A percentile compares a stretch with the other conserved stretches of the same genome.
Evolutionary conservation across 2,113 vertebrate genomes (phyloP).

Genomic region (Fregetta grallaria): DNA sequence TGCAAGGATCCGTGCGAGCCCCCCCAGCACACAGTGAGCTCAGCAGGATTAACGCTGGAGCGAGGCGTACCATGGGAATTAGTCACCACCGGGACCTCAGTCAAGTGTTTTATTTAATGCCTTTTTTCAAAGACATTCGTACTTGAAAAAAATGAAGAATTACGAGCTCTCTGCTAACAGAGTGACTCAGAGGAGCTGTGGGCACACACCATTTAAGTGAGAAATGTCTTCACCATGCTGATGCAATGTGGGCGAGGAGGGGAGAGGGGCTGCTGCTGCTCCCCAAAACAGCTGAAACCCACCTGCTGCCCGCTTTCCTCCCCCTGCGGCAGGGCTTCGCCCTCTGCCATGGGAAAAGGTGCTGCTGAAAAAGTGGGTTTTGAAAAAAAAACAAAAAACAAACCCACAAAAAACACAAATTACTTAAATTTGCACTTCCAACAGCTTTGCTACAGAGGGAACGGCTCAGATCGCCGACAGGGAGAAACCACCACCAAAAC

Average conservation of each 20-base stretch:
- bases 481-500: background rate
- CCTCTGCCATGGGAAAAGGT: background rate
- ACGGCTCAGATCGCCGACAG: rapidly evolving
- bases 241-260: background rate
- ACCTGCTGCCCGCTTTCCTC: rapidly evolving
- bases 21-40: background rate
- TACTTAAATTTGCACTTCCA: background rate
- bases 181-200: constrained; percentile 14
- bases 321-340: background rate
- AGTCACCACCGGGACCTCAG: background rate
- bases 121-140: background rate
- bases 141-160: background rate
- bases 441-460: background rate
- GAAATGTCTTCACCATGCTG: background rate
- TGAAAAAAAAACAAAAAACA: background rate
- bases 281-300: background rate
- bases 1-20: background rate
- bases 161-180: background rate
- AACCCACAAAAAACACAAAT: background rate
- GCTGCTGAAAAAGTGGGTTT: background rate
- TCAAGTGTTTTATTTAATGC: constrained; percentile 18
- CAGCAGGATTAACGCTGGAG: background rate
- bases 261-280: background rate
- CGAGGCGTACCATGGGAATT: background rate
- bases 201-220: background rate